These are phyloP conservation scores for Pseudococcus viburni DNA, from an alignment of 2,888 invertebrate species.

Conservation along the genomic window DNA sequence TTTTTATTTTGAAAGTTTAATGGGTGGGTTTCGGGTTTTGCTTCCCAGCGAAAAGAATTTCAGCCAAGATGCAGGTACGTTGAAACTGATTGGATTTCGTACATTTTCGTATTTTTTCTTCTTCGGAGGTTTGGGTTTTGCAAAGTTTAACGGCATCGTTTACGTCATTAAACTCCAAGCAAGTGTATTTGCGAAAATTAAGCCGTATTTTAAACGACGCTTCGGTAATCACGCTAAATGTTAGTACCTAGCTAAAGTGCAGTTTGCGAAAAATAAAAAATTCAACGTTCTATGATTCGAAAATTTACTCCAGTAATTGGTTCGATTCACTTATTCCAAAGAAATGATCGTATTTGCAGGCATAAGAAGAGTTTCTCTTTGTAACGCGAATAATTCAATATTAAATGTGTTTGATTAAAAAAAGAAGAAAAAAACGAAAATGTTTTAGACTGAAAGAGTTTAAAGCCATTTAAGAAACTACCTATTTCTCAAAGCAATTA, in stretches of 20 bases:
- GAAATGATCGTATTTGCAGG: not conserved
- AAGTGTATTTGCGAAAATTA: not conserved
- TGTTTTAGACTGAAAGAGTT: not conserved
- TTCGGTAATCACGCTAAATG: not conserved
- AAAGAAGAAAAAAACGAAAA: not conserved
- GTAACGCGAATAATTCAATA: not conserved
- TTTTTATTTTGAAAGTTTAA: slow-evolving; percentile 33
- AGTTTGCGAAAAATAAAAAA: slow-evolving; percentile 9
- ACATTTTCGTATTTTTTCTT: not conserved
- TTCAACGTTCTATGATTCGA: not conserved
- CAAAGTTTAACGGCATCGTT: not conserved
- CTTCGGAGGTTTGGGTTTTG: not conserved
- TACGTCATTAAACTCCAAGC: not conserved
- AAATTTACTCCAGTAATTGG: not conserved
- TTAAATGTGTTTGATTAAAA: not conserved
- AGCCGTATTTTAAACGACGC: not conserved
- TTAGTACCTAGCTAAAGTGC: not conserved
- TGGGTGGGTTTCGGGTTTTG: not conserved
- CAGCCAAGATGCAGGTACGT: slow-evolving; percentile 14
- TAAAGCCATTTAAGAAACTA: not conserved
- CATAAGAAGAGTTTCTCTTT: not conserved
- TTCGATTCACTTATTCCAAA: not conserved
- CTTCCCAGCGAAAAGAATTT: not conserved
- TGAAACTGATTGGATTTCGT: slow-evolving; percentile 23
- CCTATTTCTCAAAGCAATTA: not conserved